Evolutionary conservation across 2,888 invertebrate genomes (phyloP).

Genomic region (Brachypalpus laphriformis): DNA sequence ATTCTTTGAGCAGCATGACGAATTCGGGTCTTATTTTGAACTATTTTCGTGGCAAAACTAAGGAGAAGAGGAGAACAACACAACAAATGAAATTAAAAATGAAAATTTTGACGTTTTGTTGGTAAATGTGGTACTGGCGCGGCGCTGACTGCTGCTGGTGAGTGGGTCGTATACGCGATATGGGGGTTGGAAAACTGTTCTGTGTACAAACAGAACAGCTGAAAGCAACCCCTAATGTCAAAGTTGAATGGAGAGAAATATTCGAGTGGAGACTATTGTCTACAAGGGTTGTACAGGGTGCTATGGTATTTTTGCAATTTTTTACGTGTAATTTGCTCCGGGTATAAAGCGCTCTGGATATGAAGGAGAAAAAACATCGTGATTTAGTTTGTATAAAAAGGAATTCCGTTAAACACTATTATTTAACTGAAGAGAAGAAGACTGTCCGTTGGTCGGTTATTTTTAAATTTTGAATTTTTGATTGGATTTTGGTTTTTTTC

Average conservation of each 20-base stretch:
- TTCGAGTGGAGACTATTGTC: constrained; percentile 2
- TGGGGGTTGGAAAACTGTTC: constrained; percentile 59
- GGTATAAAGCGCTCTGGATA: too few relatives aligned
- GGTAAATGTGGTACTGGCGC: constrained; percentile 19
- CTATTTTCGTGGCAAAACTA: neutral
- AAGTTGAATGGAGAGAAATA: neutral
- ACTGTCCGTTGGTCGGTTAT: too few relatives aligned
- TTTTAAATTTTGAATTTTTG: too few relatives aligned
- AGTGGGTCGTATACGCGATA: constrained; percentile 61
- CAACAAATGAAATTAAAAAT: constrained; percentile 27
- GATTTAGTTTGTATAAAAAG: too few relatives aligned
- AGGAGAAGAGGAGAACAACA: constrained; percentile 16
- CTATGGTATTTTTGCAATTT: too few relatives aligned
- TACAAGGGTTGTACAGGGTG: constrained; percentile 28
- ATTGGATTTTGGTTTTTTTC: too few relatives aligned
- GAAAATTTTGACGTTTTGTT: constrained; percentile 38
- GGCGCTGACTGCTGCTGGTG: constrained; percentile 20
- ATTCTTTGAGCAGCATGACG: constrained; percentile 83
- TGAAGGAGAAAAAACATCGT: too few relatives aligned
- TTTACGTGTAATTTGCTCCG: too few relatives aligned
- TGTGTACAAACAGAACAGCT: constrained; percentile 69
- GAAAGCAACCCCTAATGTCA: constrained; percentile 52
- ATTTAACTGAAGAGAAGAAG: too few relatives aligned
- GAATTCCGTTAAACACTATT: too few relatives aligned
- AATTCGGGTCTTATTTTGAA: constrained; percentile 6